Evolutionary conservation across 2,113 vertebrate genomes (phyloP), one percentile per base, ranked within the genome.

Genomic region (Hippolais icterina): DNA sequence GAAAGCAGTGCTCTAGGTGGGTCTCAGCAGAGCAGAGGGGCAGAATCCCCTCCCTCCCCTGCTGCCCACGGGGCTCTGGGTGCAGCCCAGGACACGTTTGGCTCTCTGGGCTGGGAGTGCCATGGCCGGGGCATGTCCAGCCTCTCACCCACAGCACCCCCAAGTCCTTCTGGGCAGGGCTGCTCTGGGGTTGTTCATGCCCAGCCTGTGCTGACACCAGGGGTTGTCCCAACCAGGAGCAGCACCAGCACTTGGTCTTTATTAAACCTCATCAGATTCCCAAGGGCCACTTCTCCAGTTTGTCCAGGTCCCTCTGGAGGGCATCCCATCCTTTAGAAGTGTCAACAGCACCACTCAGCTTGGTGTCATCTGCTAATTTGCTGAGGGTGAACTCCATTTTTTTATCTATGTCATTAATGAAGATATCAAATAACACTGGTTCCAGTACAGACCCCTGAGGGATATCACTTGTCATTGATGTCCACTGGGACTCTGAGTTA

Each of bases 261-360:
- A 6, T 56, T 42, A 35, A 72, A 42, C 3, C 4, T 31, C 21
- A 31, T 27, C 17, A 50, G 6, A 33, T 50, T 37, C 31, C 22
- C 10, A 19, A 3, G 21, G 3, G 1, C 0, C 5, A 35, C 35
- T 50, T 33, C 21, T 50, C 0, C 0, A 65, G 22, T 14, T 78
- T 69, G 12, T 39, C 18, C 68, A 50, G 44, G 18, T 44, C 12
- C 50, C 44, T 50, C 22, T 72, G 59, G 22, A 37, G 65, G 37
- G 3, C 8, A 57, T 37, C 22, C 6, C 5, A 3, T 28, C 44
- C 44, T n/a, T 66, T 33, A 59, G 15, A 4, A 1, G 12, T 28
- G 33, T 24, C 77, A 89, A 2, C 42, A 27, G 12, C 44, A 52
- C 10, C 22, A 24, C 42, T 57, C 33, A 65, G 22, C 27, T 74